phyloP scores from a whole-genome alignment of 1,140 invertebrate genomes.

The Dinoponera quadriceps region DNA sequence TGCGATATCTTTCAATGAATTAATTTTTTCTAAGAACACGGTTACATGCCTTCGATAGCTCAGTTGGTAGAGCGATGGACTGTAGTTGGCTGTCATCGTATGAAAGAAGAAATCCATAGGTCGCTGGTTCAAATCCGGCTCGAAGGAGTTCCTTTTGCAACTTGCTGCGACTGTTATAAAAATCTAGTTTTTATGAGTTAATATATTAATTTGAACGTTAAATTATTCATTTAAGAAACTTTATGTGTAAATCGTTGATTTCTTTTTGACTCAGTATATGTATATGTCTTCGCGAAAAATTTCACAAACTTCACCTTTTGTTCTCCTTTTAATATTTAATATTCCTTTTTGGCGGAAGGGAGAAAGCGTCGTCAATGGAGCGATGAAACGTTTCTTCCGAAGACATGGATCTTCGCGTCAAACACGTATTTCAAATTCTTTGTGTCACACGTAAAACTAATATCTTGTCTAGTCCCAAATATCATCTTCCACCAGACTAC shows the following conservation, averaged over 20 bases:
- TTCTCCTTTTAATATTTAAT: too few relatives aligned
- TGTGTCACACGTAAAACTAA: background rate
- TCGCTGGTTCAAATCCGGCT: constrained; percentile 79
- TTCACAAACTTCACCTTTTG: too few relatives aligned
- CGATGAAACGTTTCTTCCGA: background rate
- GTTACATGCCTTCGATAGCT: constrained; percentile 89
- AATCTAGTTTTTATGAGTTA: background rate
- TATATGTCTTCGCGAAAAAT: too few relatives aligned
- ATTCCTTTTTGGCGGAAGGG: too few relatives aligned
- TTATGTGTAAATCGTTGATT: too few relatives aligned
- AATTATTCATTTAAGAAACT: background rate
- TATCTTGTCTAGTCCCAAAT: background rate
- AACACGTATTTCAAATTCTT: background rate
- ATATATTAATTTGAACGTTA: background rate
- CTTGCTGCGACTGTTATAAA: background rate
- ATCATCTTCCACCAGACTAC: background rate
- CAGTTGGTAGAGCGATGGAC: constrained; percentile 95
- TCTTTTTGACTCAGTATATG: too few relatives aligned
- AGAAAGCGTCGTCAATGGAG: background rate
- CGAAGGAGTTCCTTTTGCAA: constrained; percentile 77
- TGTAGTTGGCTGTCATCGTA: constrained; percentile 86
- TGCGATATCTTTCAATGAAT: background rate
- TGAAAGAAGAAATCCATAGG: constrained; percentile 75
- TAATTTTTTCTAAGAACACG: background rate
- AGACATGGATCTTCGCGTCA: background rate